Evolutionary conservation across 2,113 vertebrate genomes (phyloP).

Genomic region (Nerophis lumbriciformis): DNA sequence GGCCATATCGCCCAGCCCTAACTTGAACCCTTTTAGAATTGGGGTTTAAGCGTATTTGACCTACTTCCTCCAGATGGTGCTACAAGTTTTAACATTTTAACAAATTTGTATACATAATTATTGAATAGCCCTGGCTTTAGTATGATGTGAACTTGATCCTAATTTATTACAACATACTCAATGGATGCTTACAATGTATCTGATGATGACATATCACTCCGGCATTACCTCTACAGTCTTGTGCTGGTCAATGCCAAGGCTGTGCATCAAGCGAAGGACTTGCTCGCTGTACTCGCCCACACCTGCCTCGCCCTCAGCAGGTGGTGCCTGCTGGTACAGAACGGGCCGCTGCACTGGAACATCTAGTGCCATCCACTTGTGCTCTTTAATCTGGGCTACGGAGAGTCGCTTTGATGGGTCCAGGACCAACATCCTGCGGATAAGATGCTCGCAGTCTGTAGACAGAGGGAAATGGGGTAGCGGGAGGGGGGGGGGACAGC

Average conservation of each 20-base stretch:
- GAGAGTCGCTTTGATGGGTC: conserved; percentile 91
- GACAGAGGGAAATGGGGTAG: not conserved
- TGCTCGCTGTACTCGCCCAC: conserved; percentile 93
- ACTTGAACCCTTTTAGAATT: too few species aligned
- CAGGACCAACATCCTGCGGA: conserved; percentile 93
- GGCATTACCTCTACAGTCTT: conserved; percentile 92
- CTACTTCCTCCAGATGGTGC: too few species aligned
- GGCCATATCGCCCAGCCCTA: too few species aligned
- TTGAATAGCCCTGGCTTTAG: too few species aligned
- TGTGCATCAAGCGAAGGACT: conserved; percentile 94
- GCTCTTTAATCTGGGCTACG: conserved; percentile 94
- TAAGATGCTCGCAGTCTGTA: conserved; percentile 95
- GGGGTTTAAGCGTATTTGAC: too few species aligned
- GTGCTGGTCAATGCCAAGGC: conserved; percentile 96
- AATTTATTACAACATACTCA: too few species aligned
- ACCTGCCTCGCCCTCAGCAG: conserved; percentile 73
- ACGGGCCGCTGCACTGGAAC: conserved; percentile 84
- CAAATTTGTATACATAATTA: too few species aligned
- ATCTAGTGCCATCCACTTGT: conserved; percentile 95
- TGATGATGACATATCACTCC: not conserved
- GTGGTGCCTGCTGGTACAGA: conserved; percentile 77
- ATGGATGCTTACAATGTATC: too few species aligned
- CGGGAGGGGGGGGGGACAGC: not conserved
- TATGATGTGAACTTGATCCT: too few species aligned
- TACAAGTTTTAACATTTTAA: too few species aligned